Base-by-base conservation (phyloP, 2,888 invertebrate genomes). In the Patella caerulea region DNA sequence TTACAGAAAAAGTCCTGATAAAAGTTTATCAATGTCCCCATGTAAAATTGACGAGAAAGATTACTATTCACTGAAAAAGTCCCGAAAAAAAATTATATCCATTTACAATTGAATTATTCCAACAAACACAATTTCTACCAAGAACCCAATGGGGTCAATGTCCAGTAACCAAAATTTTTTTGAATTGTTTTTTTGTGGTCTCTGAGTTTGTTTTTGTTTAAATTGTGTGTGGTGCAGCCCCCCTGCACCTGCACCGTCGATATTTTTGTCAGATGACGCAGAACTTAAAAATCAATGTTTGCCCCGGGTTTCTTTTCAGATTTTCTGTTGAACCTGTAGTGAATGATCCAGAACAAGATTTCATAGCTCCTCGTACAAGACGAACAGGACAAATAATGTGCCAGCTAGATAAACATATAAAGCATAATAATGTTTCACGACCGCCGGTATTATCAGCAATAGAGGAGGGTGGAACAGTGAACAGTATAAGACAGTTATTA, bases 391-490 rank as follows among this genome's bases (percentile, higher is more conserved):
- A 85, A 73, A 82, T 84, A 59, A 75, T 86, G 9, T 84, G 71
- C 34, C 70, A 65, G 19, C 59, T 73, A 15, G 76, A 87, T 17
- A 84, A 85, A 29, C 82, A 84, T n/a, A 83, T 83, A n/a, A 75
- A 77, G 11, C 74, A 76, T 3, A 79, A 83, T 75, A 77, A 72
- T n/a, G 83, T 83, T n/a, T 83, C 82, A 11, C 83, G 88, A 55
- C 83, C 87, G 7, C 86, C 88, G 0, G 80, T 84, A 17, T 75
- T 88, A 72, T 88, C 88, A 1, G 86, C 86, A 45, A 88, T 88
- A 59, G 88, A 88, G 73, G 88, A 88, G 77, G 87, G 86, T 1
- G 83, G 83, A 74, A 88, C 88, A 0, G 84, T 88, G 19, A 86
- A 85, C 54, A 88, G 88, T 71, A 76, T 88, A 53, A 82, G 83